Evolutionary conservation across 2,113 vertebrate species (phyloP).

Genomic region (Alligator mississippiensis): DNA sequence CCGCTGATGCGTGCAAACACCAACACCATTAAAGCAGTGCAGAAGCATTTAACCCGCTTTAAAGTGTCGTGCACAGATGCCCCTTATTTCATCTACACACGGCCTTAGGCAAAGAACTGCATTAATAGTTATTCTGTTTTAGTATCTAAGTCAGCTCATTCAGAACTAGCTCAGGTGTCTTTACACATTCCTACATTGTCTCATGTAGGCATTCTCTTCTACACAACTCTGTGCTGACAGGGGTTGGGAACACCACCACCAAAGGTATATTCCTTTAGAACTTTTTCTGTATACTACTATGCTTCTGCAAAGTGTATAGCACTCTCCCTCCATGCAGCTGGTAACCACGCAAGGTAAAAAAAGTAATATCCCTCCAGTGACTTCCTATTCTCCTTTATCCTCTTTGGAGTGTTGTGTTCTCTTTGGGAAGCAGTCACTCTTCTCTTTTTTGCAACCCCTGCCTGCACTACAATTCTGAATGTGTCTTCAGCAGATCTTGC

Average conservation of each 20-base stretch:
- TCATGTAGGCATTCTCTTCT: too few species aligned
- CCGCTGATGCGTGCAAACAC: too few species aligned
- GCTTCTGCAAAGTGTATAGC: background rate
- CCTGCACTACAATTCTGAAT: background rate
- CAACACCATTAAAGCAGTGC: too few species aligned
- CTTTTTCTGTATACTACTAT: background rate
- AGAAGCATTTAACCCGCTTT: too few species aligned
- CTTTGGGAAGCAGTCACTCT: background rate
- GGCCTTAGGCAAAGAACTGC: too few species aligned
- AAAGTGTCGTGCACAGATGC: too few species aligned
- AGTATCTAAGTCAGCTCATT: too few species aligned
- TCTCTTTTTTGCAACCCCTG: too few species aligned
- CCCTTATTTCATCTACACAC: too few species aligned
- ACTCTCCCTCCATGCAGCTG: background rate
- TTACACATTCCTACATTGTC: too few species aligned
- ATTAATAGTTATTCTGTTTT: too few species aligned
- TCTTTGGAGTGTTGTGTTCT: background rate
- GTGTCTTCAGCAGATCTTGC: background rate
- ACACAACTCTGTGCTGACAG: background rate
- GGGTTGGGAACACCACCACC: background rate
- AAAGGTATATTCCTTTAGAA: conserved; percentile 17
- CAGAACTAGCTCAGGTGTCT: too few species aligned
- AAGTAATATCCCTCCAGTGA: background rate
- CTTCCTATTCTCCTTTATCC: background rate
- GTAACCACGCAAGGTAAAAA: background rate